A percentile compares a stretch with the other conserved stretches of the same genome.
phyloP scores from a whole-genome alignment of 30 jellyfish, hydroid and myxozoan genomes.

The Pseudorhiza aurosa region DNA sequence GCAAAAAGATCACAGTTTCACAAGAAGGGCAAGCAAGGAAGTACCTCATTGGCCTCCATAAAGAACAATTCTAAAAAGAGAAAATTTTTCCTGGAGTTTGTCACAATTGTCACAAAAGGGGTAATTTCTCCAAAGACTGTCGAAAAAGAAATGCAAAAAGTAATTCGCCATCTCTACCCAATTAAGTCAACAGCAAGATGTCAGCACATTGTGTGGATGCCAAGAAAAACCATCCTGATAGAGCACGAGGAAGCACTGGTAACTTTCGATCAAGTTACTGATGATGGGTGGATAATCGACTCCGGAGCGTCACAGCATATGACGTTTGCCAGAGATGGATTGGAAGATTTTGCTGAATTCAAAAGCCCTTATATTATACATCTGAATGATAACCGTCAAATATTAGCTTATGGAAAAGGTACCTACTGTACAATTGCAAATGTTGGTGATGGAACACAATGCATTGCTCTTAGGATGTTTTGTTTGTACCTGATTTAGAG shows the following conservation, averaged over 20 bases:
- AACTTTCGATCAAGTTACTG: slow-evolving; percentile 20
- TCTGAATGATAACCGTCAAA: slow-evolving; percentile 43
- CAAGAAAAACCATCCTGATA: not conserved
- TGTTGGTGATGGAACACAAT: slow-evolving; percentile 18
- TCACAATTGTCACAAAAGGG: slow-evolving; percentile 7
- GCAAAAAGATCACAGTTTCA: slow-evolving; percentile 10
- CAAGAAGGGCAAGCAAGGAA: slow-evolving; percentile 22
- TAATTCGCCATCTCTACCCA: not conserved
- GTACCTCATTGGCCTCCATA: slow-evolving; percentile 38
- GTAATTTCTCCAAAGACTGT: not conserved
- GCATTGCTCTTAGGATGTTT: slow-evolving; percentile 37
- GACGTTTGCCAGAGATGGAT: slow-evolving; percentile 53
- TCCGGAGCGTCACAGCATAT: slow-evolving; percentile 58
- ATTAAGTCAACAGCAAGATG: not conserved
- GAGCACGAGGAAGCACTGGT: slow-evolving; percentile 31
- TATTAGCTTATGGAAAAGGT: slow-evolving; percentile 57
- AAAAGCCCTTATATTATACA: slow-evolving; percentile 22
- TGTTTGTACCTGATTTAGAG: slow-evolving; percentile 43
- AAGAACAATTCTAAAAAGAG: slow-evolving; percentile 21
- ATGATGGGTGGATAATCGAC: slow-evolving; percentile 51
- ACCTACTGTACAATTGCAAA: slow-evolving; percentile 31
- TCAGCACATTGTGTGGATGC: slow-evolving; percentile 5
- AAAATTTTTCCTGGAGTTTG: not conserved
- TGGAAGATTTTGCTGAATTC: slow-evolving; percentile 42
- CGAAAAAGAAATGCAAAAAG: not conserved